phyloP scores from a whole-genome alignment of 2,113 vertebrate genomes.

The Bagarius yarrelli region DNA sequence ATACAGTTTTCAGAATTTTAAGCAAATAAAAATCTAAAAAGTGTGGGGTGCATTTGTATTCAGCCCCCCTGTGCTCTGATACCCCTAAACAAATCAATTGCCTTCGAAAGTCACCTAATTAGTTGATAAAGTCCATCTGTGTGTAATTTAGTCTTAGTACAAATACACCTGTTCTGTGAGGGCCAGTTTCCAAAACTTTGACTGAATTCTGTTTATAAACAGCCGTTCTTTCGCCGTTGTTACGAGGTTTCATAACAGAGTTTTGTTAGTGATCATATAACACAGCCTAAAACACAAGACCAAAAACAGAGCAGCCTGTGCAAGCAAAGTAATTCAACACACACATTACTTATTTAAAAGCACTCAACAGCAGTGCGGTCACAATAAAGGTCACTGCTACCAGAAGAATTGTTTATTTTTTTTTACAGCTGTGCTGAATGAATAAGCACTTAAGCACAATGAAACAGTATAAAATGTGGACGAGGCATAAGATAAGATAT shows the following conservation, averaged over 20 bases:
- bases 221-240: not conserved
- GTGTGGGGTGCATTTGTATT: too few relatives aligned
- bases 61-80: too few relatives aligned
- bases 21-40: too few relatives aligned
- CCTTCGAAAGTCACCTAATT: too few relatives aligned
- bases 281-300: not conserved
- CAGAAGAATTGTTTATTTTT: not conserved
- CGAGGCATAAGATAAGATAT: not conserved
- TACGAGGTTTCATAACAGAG: not conserved
- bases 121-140: too few relatives aligned
- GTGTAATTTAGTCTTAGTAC: too few relatives aligned
- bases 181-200: not conserved
- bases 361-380: not conserved
- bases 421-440: not conserved
- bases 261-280: not conserved
- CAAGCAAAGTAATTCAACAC: constrained; percentile 9
- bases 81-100: too few relatives aligned
- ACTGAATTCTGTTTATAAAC: not conserved
- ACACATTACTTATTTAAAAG: constrained; percentile 31
- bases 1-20: too few relatives aligned
- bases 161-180: too few relatives aligned
- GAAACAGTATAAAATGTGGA: not conserved
- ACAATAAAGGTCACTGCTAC: constrained; percentile 1
- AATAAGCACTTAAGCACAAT: not conserved
- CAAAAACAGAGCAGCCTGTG: not conserved